A percentile compares a stretch with the other conserved stretches of the same genome.
Conservation (phyloP, 2,797 vertebrate genomes). For the Clarias platycephalus region DNA sequence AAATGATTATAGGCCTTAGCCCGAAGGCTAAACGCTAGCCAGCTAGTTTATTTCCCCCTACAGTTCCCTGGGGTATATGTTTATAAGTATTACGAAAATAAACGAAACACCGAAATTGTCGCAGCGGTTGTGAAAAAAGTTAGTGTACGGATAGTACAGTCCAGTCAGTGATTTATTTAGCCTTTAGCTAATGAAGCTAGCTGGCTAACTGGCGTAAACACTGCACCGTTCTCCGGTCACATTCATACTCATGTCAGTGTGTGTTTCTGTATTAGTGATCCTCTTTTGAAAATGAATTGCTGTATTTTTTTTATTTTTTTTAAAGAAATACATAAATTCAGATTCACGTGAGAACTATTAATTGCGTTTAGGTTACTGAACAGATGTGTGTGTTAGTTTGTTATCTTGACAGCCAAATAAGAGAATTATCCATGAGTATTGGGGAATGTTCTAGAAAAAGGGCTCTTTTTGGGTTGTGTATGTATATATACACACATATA, state of each 20-base stretch:
- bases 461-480: not conserved
- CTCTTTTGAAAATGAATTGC: not conserved
- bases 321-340: not conserved
- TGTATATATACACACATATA: too few relatives aligned
- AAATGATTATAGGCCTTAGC: not conserved
- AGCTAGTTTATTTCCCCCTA: not conserved
- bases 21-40: not conserved
- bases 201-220: conserved; percentile 28
- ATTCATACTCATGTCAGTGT: not conserved
- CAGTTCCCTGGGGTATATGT: not conserved
- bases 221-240: conserved; percentile 6
- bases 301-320: not conserved
- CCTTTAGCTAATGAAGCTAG: not conserved
- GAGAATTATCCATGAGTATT: not conserved
- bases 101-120: not conserved
- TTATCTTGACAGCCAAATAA: not conserved
- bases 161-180: not conserved
- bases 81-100: not conserved
- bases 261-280: not conserved
- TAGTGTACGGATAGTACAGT: not conserved
- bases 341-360: not conserved
- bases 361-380: not conserved
- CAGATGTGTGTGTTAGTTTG: not conserved
- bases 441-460: not conserved
- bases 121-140: conserved; percentile 31